These are phyloP conservation scores for Bos taurus DNA, from an alignment of 2,113 vertebrate genomes.

Conservation along the genomic window ARS-UCD2.0 NC_037343.1:60560501-60561000, in stretches of 20 bases:
- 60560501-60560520: background rate
- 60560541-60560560: background rate
- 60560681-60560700: background rate
- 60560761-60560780: background rate
- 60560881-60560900: conserved; percentile 17
- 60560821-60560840: background rate
- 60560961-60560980: background rate
- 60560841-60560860: background rate
- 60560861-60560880: background rate
- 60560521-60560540: background rate
- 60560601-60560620: conserved; percentile 1
- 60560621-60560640: background rate
- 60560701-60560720: background rate
- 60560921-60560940: background rate
- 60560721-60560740: rapidly evolving
- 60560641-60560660: background rate
- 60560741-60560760: background rate
- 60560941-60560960: background rate
- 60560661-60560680: background rate
- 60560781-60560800: background rate
- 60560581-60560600: background rate
- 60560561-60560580: background rate
- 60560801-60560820: background rate
- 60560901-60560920: background rate
- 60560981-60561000: background rate